A percentile compares a stretch with the other conserved stretches of the same genome.
phyloP scores from a whole-genome alignment of 2,797 vertebrate genomes.

The Lutra lutra region DNA sequence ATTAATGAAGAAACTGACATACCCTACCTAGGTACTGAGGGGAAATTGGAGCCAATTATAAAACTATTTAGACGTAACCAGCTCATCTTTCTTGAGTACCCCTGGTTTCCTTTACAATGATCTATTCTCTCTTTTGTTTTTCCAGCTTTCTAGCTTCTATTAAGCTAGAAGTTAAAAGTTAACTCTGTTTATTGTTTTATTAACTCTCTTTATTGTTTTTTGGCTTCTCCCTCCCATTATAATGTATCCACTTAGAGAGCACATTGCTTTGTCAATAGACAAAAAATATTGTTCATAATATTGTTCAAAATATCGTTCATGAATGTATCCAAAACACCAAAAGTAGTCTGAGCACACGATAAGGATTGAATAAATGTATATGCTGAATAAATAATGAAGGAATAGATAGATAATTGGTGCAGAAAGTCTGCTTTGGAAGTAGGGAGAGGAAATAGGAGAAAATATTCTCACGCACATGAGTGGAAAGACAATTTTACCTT shows the following conservation, averaged over 20 bases:
- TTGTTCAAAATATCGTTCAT: neutral
- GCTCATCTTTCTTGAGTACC: neutral
- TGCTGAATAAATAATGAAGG: neutral
- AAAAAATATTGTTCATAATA: too few relatives aligned
- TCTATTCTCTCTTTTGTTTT: neutral
- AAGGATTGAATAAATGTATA: neutral
- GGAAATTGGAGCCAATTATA: neutral
- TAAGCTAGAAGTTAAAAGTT: neutral
- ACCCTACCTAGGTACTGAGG: neutral
- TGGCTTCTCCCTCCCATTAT: neutral
- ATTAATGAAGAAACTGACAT: neutral
- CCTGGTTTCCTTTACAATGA: neutral
- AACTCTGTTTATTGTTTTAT: neutral
- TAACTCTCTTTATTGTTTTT: neutral
- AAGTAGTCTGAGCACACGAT: neutral
- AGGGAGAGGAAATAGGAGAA: neutral
- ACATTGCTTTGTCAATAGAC: neutral
- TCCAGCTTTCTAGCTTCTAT: neutral
- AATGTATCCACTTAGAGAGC: neutral
- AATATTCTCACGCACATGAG: neutral
- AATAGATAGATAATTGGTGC: neutral
- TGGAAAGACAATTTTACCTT: neutral
- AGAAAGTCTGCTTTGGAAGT: neutral
- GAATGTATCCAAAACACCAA: neutral
- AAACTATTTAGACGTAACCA: neutral